phyloP scores from a whole-genome alignment of 2,888 invertebrate genomes.

The Tetrapedia diversipes region DNA sequence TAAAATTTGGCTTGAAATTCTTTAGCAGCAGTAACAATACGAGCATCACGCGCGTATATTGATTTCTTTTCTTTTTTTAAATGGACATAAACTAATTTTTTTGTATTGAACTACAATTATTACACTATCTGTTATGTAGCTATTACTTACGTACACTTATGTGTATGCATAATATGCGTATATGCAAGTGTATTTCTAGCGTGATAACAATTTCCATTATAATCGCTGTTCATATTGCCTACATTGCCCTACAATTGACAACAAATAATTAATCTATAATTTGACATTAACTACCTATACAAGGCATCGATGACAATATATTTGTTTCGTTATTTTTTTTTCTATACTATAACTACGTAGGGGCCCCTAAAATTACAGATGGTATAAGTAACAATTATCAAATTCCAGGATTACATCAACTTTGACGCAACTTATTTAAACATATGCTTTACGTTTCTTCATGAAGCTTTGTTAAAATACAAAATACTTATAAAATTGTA shows the following conservation, averaged over 20 bases:
- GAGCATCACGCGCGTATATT: slow-evolving; percentile 34
- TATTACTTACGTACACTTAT: slow-evolving; percentile 52
- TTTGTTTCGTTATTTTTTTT: slow-evolving; percentile 58
- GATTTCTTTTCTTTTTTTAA: slow-evolving; percentile 14
- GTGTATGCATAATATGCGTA: slow-evolving; percentile 41
- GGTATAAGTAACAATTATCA: slow-evolving; percentile 29
- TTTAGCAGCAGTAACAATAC: slow-evolving; percentile 62
- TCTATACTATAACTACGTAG: slow-evolving; percentile 56
- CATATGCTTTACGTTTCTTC: slow-evolving; percentile 25
- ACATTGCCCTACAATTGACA: slow-evolving; percentile 71
- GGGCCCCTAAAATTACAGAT: slow-evolving; percentile 67
- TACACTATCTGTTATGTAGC: slow-evolving; percentile 57
- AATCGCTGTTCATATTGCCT: slow-evolving; percentile 63
- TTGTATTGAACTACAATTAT: slow-evolving; percentile 48
- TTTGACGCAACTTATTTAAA: slow-evolving; percentile 57
- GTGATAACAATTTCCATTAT: slow-evolving; percentile 62
- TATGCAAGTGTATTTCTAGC: slow-evolving; percentile 53
- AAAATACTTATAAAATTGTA: slow-evolving; percentile 77
- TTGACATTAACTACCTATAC: slow-evolving; percentile 74
- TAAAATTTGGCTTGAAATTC: slow-evolving; percentile 51
- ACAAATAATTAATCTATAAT: slow-evolving; percentile 71
- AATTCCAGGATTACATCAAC: slow-evolving; percentile 38
- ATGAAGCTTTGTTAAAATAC: slow-evolving; percentile 57
- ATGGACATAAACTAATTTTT: slow-evolving; percentile 42
- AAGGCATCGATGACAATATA: slow-evolving; percentile 77